Conservation (phyloP, 2,113 vertebrate species). For the Cebidichthys violaceus region DNA sequence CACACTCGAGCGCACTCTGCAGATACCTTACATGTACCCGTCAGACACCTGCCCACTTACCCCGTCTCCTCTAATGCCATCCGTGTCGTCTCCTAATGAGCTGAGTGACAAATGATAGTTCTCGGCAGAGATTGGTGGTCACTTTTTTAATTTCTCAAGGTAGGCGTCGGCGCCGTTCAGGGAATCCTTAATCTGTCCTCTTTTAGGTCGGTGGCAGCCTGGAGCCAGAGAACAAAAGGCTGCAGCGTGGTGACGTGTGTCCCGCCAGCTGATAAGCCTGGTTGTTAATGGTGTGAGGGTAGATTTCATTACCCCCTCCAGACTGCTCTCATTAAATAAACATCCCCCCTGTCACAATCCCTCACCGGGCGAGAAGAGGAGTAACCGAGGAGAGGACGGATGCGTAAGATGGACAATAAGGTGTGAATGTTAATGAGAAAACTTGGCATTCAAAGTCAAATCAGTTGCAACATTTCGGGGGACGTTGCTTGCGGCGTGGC, state of each 20-base stretch:
- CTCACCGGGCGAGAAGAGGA: conserved; percentile 64
- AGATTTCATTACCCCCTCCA: conserved; percentile 85
- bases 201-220: conserved; percentile 46
- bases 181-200: conserved; percentile 58
- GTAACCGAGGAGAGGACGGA: conserved; percentile 14
- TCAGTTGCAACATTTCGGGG: conserved; percentile 23
- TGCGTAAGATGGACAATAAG: conserved; percentile 74
- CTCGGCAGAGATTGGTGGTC: conserved; percentile 42
- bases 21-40: conserved; percentile 60
- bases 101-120: conserved; percentile 52
- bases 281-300: conserved; percentile 81
- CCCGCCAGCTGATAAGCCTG: conserved; percentile 75
- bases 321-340: conserved; percentile 85
- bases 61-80: conserved; percentile 7
- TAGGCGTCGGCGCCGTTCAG: conserved; percentile 34
- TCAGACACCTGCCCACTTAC: conserved; percentile 52
- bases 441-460: conserved; percentile 66
- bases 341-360: conserved; percentile 79
- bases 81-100: conserved; percentile 39
- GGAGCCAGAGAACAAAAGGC: conserved; percentile 75
- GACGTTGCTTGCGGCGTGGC: not conserved
- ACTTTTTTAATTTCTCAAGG: conserved; percentile 63
- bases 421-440: conserved; percentile 59
- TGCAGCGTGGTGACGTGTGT: conserved; percentile 73
- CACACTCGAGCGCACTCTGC: conserved; percentile 46